These are phyloP conservation scores for Aphaenogaster ashmeadi DNA, from an alignment of 1,140 invertebrate species.

Conservation along the genomic window DNA sequence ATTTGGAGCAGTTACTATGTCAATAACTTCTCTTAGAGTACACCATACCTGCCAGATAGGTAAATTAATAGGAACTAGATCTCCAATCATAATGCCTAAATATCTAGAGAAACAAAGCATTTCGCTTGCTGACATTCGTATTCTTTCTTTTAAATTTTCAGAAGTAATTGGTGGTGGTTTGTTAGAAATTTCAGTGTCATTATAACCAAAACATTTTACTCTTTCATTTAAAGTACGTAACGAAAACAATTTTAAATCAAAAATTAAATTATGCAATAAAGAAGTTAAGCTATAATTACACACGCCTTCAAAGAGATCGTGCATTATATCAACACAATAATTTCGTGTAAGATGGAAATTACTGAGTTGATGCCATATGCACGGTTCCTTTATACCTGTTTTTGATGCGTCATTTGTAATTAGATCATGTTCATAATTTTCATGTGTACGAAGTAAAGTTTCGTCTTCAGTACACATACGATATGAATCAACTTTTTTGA, in stretches of 20 bases:
- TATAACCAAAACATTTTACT: conserved; percentile 2
- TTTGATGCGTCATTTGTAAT: neutral
- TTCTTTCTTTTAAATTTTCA: neutral
- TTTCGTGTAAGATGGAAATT: neutral
- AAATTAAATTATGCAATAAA: conserved; percentile 14
- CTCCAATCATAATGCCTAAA: conserved; percentile 5
- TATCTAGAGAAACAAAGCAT: conserved; percentile 9
- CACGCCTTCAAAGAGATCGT: neutral
- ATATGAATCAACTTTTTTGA: conserved; percentile 11
- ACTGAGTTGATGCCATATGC: neutral
- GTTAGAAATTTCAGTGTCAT: conserved; percentile 5
- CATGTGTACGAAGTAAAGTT: conserved; percentile 8
- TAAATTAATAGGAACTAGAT: neutral
- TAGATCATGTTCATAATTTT: neutral
- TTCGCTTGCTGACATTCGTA: conserved; percentile 13
- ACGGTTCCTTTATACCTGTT: neutral
- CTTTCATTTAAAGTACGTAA: conserved; percentile 9
- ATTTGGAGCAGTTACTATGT: conserved; percentile 1
- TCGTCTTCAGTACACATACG: neutral
- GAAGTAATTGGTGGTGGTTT: conserved; percentile 4
- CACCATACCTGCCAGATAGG: conserved; percentile 9
- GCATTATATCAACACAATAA: neutral
- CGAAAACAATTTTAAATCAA: neutral
- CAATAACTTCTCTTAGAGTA: conserved; percentile 12
- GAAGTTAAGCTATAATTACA: neutral